A percentile compares a stretch with the other conserved stretches of the same genome.
These are phyloP conservation scores for Gavialis gangeticus DNA, from an alignment of 2,113 vertebrate genomes.

Conservation along the genomic window DNA sequence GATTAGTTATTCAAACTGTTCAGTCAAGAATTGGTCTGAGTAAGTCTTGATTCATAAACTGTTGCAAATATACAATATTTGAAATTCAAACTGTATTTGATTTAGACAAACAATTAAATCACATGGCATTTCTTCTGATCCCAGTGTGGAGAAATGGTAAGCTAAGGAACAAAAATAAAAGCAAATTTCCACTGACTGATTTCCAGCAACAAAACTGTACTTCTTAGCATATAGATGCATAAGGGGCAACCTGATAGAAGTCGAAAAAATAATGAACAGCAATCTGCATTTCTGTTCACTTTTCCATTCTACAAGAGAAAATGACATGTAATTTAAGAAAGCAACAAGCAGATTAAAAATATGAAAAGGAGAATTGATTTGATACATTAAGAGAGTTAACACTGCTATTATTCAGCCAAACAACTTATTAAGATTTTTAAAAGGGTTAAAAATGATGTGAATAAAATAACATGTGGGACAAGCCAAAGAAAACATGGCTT, in stretches of 20 bases:
- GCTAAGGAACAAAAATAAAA: not conserved
- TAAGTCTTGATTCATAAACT: not conserved
- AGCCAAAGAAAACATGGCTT: accelerated
- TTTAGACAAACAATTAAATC: not conserved
- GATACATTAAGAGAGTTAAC: not conserved
- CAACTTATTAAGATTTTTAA: not conserved
- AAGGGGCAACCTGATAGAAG: not conserved
- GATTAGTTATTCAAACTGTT: not conserved
- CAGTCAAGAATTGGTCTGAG: not conserved
- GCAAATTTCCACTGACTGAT: not conserved
- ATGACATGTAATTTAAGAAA: not conserved
- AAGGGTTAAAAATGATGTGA: not conserved
- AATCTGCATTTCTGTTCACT: not conserved
- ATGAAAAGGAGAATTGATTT: not conserved
- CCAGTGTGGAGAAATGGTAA: not conserved
- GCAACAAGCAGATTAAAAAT: not conserved
- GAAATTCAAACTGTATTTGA: not conserved
- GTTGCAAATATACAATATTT: not conserved
- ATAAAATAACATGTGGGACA: not conserved
- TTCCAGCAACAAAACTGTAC: not conserved
- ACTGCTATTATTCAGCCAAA: not conserved
- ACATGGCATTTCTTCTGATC: not conserved
- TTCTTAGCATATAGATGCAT: too few relatives aligned
- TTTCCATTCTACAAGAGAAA: not conserved
- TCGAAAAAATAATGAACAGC: not conserved